A percentile compares a stretch with the other conserved stretches of the same genome.
phyloP scores from a whole-genome alignment of 2,113 vertebrate species.

The Eretmochelys imbricata region DNA sequence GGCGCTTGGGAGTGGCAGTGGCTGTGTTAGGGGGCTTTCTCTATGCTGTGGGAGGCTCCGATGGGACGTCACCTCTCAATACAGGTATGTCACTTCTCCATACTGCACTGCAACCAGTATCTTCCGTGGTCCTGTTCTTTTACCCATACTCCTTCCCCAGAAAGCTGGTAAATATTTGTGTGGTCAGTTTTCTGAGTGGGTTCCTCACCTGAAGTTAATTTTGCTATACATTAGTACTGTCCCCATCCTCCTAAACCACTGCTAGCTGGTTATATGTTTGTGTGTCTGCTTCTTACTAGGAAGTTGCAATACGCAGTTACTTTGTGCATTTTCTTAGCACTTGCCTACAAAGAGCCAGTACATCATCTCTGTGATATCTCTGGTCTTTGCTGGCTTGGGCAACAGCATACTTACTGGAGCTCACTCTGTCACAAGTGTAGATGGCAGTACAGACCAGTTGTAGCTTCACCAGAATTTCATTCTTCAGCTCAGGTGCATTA shows the following conservation, averaged over 20 bases:
- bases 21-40: constrained; percentile 96
- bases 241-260: neutral
- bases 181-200: neutral
- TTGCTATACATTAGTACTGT: neutral
- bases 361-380: neutral
- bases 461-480: neutral
- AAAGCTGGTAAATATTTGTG: neutral
- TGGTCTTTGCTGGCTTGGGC: neutral
- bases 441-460: neutral
- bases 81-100: constrained; percentile 83
- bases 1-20: constrained; percentile 95
- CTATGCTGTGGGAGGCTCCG: constrained; percentile 97
- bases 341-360: neutral
- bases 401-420: neutral
- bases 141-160: neutral
- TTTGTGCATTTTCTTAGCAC: neutral
- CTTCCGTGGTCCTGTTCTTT: neutral
- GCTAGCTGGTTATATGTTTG: neutral
- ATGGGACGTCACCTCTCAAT: constrained; percentile 97
- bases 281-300: neutral
- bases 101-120: neutral
- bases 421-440: neutral
- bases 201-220: neutral
- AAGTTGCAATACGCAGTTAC: neutral
- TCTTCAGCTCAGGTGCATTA: neutral